Evolutionary conservation across 2,797 vertebrate genomes (phyloP).

Genomic region (Okamejei kenojei): DNA sequence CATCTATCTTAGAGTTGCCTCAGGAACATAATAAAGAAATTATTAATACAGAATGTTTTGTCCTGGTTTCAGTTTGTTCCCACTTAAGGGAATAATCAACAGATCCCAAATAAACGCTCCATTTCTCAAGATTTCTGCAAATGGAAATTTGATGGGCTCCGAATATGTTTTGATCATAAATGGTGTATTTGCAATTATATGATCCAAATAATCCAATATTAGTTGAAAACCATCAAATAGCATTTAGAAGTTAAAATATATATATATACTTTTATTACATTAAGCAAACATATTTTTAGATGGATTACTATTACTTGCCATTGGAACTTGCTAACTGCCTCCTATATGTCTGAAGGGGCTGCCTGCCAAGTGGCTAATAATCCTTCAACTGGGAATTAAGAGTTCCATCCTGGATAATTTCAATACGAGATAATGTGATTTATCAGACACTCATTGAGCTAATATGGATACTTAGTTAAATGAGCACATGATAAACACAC

Average conservation of each 20-base stretch:
- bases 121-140: not conserved
- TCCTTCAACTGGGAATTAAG: slow-evolving; percentile 19
- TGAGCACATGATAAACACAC: slow-evolving; percentile 1
- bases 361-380: not conserved
- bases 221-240: not conserved
- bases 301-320: not conserved
- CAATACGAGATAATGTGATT: not conserved
- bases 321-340: not conserved
- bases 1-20: not conserved
- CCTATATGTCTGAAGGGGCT: not conserved
- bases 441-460: not conserved
- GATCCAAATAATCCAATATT: slow-evolving; percentile 4
- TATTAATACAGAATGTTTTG: not conserved
- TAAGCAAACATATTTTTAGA: not conserved
- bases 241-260: not conserved
- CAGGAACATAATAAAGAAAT: not conserved
- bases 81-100: not conserved
- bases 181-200: not conserved
- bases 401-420: not conserved
- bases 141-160: not conserved
- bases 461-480: slow-evolving; percentile 13
- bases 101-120: not conserved
- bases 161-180: not conserved
- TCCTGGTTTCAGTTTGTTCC: not conserved
- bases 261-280: not conserved